Base-by-base conservation (phyloP, 2,113 vertebrate species). In the Romanogobio albipinnatus region DNA sequence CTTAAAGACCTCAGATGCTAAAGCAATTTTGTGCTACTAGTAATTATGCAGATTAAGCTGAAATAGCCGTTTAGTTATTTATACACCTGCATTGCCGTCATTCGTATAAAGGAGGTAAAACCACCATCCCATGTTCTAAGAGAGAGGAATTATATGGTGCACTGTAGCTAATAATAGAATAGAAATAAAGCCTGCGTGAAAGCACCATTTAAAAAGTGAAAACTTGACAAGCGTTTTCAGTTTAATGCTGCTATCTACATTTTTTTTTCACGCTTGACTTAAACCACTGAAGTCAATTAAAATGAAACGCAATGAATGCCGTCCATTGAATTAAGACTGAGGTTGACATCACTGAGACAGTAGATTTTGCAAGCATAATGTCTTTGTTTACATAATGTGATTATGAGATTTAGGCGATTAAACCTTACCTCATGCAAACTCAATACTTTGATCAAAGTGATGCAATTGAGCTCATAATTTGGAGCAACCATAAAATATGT, bases 231-330 rank as follows among this genome's bases (percentile, higher is more conserved):
- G 36, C 17, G 39, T 62, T 79, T 79, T 62, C 39, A 45, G 76
- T 62, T 62, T 24, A 62, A 62, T 79, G 56, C 11, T 15, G 6
- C 76, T 24, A 8, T 43, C 56, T 62, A 13, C 36, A 14, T n/a
- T 13, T 78, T 78, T 22, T 78, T 58, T 62, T 26, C 58, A 79
- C 2, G n/a, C 58, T 80, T 61, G 9, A 64, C 39, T 47, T 64
- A 29, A 62, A 45, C 7, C 77, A 19, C 39, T 62, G 39, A 80
- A 80, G 77, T 64, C 77, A 11, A 47, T 80, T 62, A 64, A 61
- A 47, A 29, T 47, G 17, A 64, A 80, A 62, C 4, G 14, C 39
- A 62, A 26, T 62, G 76, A 79, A 62, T 62, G 56, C n/a, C 47
- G 76, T 45, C 56, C 15, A 9, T 78, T 78, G 36, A 61, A 62